These are phyloP conservation scores for Ectemnius continuus DNA, from an alignment of 2,888 invertebrate species.

Conservation along the genomic window DNA sequence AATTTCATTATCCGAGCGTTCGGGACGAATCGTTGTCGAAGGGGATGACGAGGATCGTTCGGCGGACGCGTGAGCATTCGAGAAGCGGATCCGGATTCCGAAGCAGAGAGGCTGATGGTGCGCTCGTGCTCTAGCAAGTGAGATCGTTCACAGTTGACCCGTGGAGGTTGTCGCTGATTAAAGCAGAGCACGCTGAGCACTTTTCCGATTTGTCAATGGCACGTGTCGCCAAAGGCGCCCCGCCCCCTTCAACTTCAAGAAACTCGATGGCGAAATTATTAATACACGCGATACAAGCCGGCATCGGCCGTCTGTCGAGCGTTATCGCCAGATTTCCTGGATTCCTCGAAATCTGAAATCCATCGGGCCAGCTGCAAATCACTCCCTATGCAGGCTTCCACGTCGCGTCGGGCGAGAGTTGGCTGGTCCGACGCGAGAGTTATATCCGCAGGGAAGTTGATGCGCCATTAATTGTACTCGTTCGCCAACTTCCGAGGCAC, in stretches of 20 bases:
- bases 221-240: constrained; percentile 40
- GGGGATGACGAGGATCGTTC: constrained; percentile 33
- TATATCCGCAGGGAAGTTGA: constrained; percentile 32
- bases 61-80: constrained; percentile 18
- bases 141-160: constrained; percentile 56
- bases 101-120: background rate
- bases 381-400: background rate
- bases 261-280: background rate
- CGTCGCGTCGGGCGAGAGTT: constrained; percentile 3
- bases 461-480: constrained; percentile 58
- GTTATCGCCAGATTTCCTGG: background rate
- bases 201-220: constrained; percentile 56
- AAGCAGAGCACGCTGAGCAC: constrained; percentile 40
- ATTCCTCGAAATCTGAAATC: constrained; percentile 3
- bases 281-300: too few species aligned
- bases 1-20: constrained; percentile 42
- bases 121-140: constrained; percentile 11
- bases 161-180: constrained; percentile 57
- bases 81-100: constrained; percentile 23
- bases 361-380: background rate
- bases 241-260: background rate
- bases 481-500: constrained; percentile 50
- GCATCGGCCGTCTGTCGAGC: background rate
- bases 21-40: constrained; percentile 7
- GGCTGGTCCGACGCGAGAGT: background rate